Evolutionary conservation across 2,113 vertebrate species (phyloP), one percentile per base, ranked within the genome.

Genomic region (Picathartes gymnocephalus): DNA sequence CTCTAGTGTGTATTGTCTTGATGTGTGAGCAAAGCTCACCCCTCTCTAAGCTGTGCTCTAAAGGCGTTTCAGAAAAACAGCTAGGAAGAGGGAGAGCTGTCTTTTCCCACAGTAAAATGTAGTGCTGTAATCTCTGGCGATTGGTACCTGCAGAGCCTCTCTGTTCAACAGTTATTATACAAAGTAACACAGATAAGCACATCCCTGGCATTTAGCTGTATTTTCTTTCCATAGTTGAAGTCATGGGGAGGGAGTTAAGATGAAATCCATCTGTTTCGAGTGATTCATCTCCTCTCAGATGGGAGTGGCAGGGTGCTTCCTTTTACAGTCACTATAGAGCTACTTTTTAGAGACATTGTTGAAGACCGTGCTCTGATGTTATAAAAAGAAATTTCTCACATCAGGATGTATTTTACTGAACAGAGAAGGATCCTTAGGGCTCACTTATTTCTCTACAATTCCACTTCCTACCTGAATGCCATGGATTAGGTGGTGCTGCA

Each of bases 301-400:
- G 94, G 95, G 95, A 96, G 92, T 82, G 94, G 92, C 92, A 66
- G 90, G 54, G 50, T 78, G 81, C 93, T 92, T 90, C 90, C 71
- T 91, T 92, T 73, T 65, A 73, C 85, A 88, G 50, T 70, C 70
- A 54, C 54, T 4, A 4, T 4, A 37, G 71, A 56, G 85, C 78
- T 94, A 11, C 91, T 79, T 90, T 74, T 56, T 31, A 61, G 40
- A 83, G 88, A 21, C 81, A 0, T 65, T 35, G 4, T 12, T 62
- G 81, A 45, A 77, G 66, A 25, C 61, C 24, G 28, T 0, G 14
- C 81, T 92, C 48, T 82, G 88, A 73, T 66, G 74, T 53, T 92
- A 50, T 50, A 16, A 45, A 69, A 85, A 48, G 58, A 54, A 68
- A 66, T 61, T 21, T 66, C 72, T 93, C 79, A 50, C 58, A 28